A percentile compares a stretch with the other conserved stretches of the same genome.
phyloP scores from a whole-genome alignment of 2,797 vertebrate genomes.

The Aselliscus stoliczkanus region DNA sequence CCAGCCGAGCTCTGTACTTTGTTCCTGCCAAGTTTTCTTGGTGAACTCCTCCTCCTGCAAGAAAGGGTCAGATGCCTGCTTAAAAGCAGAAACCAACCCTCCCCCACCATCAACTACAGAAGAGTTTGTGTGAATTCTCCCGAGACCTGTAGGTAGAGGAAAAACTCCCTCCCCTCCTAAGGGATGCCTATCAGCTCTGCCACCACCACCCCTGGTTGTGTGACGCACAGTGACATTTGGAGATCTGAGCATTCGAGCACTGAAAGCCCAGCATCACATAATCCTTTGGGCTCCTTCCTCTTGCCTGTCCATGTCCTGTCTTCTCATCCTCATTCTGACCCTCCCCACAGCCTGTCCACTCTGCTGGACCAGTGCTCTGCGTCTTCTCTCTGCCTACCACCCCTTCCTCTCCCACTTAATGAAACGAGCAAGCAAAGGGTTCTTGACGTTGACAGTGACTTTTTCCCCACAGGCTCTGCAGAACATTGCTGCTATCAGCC shows the following conservation, averaged over 20 bases:
- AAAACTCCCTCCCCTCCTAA: too few species aligned
- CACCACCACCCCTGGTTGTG: background rate
- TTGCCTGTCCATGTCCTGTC: background rate
- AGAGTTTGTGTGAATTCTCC: background rate
- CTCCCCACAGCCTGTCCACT: background rate
- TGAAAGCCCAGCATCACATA: fast-evolving
- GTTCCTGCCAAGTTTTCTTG: background rate
- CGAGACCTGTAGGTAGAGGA: background rate
- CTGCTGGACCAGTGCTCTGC: background rate
- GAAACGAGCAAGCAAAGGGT: background rate
- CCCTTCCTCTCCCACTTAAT: background rate
- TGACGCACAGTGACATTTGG: background rate
- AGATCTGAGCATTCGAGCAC: background rate
- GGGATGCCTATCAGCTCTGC: background rate
- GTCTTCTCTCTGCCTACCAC: background rate
- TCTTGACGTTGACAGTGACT: background rate
- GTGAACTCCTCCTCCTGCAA: background rate
- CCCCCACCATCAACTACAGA: background rate
- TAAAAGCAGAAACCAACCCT: background rate
- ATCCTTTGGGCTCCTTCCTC: too few species aligned
- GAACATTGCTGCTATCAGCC: conserved; percentile 98
- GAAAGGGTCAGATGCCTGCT: background rate
- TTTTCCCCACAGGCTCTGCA: conserved; percentile 89
- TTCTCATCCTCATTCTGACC: background rate
- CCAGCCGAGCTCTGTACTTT: background rate